Evolutionary conservation across 2,113 vertebrate species (phyloP), one percentile per base, ranked within the genome.

Genomic region (Heptranchias perlo): DNA sequence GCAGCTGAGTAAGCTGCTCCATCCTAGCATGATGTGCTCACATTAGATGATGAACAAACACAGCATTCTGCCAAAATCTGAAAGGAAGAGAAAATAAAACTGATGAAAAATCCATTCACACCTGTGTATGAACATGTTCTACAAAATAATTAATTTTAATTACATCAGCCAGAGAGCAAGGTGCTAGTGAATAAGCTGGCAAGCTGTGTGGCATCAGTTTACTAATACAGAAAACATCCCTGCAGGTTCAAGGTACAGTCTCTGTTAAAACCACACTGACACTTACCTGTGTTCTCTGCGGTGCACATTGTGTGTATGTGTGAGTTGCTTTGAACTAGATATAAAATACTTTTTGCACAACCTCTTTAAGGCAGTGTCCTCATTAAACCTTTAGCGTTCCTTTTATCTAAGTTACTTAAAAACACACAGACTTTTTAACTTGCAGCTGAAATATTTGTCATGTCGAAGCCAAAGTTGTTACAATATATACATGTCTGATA

Each of bases 101-200:
- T 6, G 35, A 49, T 44, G n/a, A 5, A 62, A 64, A 94, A 94
- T 64, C 61, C 92, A 94, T 69, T 95, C 94, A 73, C 94, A 69
- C 47, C 65, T 18, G 25, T 69, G 64, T 69, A 69, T 11, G 44
- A 94, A 49, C 94, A 49, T 52, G 65, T 69, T 67, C 73, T 69
- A 35, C 65, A 58, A 47, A 95, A 95, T 65, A 64, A 94, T 94
- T 65, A 44, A 65, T 95, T 73, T 47, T 95, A 69, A 95, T 73
- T 95, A 47, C 44, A 69, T 3, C 65, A 95, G 47, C 65, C 64
- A 95, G 39, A 49, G 65, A 95, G 94, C 94, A 49, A 95, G 44
- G 5, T 47, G 52, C 64, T 47, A 28, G 65, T 49, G 65, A 94
- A 67, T 94, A 47, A 47, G 64, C 62, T 94, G 93, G 93, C 93